A percentile compares a stretch with the other conserved stretches of the same genome.
phyloP scores from a whole-genome alignment of 2,888 invertebrate genomes.

The Hermodice carunculata region DNA sequence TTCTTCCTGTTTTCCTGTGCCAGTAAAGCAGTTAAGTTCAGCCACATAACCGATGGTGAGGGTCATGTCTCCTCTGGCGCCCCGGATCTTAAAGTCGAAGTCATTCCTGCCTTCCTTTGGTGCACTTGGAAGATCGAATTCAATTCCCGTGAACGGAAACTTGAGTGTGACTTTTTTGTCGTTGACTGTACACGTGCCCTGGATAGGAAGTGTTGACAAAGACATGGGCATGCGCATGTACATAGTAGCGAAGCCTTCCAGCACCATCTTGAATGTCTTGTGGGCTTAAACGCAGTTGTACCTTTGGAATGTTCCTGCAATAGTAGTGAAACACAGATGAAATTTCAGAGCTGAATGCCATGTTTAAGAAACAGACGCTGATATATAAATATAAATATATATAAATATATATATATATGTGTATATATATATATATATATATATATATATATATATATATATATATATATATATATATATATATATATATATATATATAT shows the following conservation, averaged over 20 bases:
- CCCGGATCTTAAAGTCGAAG: slow-evolving; percentile 44
- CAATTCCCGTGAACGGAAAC: slow-evolving; percentile 44
- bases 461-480: too few species aligned
- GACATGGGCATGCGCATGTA: slow-evolving; percentile 49
- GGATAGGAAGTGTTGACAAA: slow-evolving; percentile 38
- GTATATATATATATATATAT: too few species aligned
- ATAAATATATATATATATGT: too few species aligned
- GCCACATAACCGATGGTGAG: slow-evolving; percentile 38
- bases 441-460: too few species aligned
- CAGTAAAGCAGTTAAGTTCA: slow-evolving; percentile 37
- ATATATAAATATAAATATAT: too few species aligned
- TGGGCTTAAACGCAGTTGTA: too few species aligned
- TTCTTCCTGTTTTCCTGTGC: slow-evolving; percentile 34
- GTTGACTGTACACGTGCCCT: slow-evolving; percentile 39
- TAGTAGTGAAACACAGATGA: too few species aligned
- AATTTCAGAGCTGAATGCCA: too few species aligned
- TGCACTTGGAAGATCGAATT: slow-evolving; percentile 38
- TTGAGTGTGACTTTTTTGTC: slow-evolving; percentile 41
- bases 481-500: too few species aligned
- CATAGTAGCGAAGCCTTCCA: slow-evolving; percentile 45
- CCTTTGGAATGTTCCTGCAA: too few species aligned
- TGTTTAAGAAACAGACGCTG: too few species aligned
- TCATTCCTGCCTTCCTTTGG: slow-evolving; percentile 38
- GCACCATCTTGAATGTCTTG: slow-evolving; percentile 4
- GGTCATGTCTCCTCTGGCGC: slow-evolving; percentile 40